A percentile compares a stretch with the other conserved stretches of the same genome.
These are phyloP conservation scores for Neodiprion lecontei DNA, from an alignment of 1,140 invertebrate species.

Conservation along the genomic window DNA sequence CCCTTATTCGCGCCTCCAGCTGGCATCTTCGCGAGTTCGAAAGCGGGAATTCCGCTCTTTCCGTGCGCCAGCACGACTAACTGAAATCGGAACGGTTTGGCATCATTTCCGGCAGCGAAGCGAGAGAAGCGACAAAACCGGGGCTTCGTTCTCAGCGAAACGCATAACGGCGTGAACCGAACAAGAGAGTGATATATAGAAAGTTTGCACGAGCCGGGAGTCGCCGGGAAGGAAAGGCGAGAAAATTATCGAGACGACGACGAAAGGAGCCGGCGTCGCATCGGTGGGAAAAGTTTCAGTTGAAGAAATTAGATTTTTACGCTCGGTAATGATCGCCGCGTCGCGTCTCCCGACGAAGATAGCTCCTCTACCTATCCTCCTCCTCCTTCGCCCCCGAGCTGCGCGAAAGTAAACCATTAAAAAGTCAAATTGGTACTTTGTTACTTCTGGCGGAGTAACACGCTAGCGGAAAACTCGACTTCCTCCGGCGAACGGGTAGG, in stretches of 20 bases:
- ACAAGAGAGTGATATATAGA: neutral
- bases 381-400: no score
- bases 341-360: neutral
- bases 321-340: neutral
- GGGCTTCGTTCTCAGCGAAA: neutral
- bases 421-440: constrained; percentile 7
- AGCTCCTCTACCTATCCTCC: neutral
- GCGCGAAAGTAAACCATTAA: constrained; percentile 1
- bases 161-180: constrained; percentile 11
- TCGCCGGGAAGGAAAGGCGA: neutral
- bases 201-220: neutral
- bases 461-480: neutral
- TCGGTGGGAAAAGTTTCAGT: neutral
- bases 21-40: neutral
- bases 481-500: no score
- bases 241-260: constrained; percentile 3
- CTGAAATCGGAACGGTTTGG: constrained; percentile 10
- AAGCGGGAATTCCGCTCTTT: neutral
- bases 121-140: neutral
- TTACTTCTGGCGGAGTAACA: constrained; percentile 7
- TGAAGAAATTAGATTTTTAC: constrained; percentile 8
- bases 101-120: neutral
- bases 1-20: neutral
- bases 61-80: neutral
- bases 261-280: neutral